Evolutionary conservation across 2,113 vertebrate genomes (phyloP).

Genomic region (Ailuropoda melanoleuca): DNA sequence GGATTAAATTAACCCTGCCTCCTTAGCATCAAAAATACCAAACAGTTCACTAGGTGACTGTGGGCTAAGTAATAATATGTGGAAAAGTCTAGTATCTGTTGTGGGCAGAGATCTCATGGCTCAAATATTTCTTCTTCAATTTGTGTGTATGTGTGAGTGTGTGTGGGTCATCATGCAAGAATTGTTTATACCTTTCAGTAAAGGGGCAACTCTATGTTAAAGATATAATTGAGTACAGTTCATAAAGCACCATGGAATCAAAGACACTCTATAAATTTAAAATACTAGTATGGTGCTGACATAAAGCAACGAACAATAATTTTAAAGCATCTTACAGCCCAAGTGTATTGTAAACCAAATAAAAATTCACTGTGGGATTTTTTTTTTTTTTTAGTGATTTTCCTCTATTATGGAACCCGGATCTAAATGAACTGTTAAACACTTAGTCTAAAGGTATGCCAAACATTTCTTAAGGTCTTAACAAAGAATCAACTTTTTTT

Average conservation of each 20-base stretch:
- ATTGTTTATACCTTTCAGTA: constrained; percentile 33
- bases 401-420: constrained; percentile 81
- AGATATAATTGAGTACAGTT: constrained; percentile 13
- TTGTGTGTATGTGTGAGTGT: neutral
- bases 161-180: neutral
- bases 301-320: constrained; percentile 68
- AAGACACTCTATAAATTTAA: constrained; percentile 53
- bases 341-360: constrained; percentile 73
- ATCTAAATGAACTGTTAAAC: constrained; percentile 87
- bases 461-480: constrained; percentile 88
- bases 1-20: constrained; percentile 12
- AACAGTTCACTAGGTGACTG: neutral
- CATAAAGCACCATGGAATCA: constrained; percentile 53
- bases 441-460: constrained; percentile 87
- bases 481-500: constrained; percentile 86
- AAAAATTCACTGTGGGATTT: constrained; percentile 74
- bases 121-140: constrained; percentile 30
- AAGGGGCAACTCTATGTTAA: constrained; percentile 21
- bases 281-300: constrained; percentile 35
- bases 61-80: constrained; percentile 14
- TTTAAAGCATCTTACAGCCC: constrained; percentile 60
- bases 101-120: neutral
- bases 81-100: constrained; percentile 35
- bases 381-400: constrained; percentile 66
- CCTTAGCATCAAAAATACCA: constrained; percentile 47